phyloP scores from a whole-genome alignment of 2,113 vertebrate genomes.

The Oreochromis niloticus region DNA sequence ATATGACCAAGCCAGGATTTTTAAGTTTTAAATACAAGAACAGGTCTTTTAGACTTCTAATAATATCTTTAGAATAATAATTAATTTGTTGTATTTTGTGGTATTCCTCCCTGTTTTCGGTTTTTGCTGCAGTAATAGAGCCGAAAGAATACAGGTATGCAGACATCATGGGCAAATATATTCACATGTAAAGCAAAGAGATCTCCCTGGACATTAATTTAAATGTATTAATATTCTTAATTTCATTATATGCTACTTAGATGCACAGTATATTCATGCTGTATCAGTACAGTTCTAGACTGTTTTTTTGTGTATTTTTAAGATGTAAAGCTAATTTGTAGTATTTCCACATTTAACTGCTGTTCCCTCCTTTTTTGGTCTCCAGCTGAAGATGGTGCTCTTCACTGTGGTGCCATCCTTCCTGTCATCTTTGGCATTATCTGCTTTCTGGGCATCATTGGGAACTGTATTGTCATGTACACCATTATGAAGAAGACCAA shows the following conservation, averaged over 20 bases:
- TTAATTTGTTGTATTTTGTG: neutral
- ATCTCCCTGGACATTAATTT: neutral
- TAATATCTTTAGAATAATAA: neutral
- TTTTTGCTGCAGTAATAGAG: neutral
- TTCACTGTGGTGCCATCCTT: conserved; percentile 72
- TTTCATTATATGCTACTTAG: neutral
- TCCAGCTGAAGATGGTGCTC: conserved; percentile 42
- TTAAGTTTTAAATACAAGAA: neutral
- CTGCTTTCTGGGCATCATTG: conserved; percentile 79
- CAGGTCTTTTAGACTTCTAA: neutral
- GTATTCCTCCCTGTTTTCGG: neutral
- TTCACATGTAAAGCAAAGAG: neutral
- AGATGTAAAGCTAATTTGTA: neutral
- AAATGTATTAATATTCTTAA: neutral
- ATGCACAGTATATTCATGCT: neutral
- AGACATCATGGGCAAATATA: neutral
- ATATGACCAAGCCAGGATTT: fast-evolving
- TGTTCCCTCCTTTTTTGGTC: neutral
- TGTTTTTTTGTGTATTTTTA: neutral
- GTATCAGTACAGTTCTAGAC: neutral
- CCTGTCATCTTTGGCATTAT: conserved; percentile 81
- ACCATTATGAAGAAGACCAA: conserved; percentile 82
- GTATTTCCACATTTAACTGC: neutral
- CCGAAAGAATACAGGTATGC: neutral
- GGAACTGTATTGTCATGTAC: conserved; percentile 82